A percentile compares a stretch with the other conserved stretches of the same genome.
Conservation (phyloP, 2,888 invertebrate species). For the Ariolimax columbianus region DNA sequence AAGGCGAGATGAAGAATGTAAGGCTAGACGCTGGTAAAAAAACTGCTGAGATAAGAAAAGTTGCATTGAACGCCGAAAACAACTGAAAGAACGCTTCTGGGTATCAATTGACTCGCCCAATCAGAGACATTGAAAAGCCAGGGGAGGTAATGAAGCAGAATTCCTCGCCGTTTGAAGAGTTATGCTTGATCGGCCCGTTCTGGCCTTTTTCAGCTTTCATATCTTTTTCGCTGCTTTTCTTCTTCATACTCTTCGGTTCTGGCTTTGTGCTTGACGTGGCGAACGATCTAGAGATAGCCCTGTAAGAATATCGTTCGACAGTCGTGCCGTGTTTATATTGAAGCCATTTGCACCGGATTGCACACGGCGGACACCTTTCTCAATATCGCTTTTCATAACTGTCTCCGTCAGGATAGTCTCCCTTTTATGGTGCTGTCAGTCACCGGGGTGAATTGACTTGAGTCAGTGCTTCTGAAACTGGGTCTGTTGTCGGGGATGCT, state of each 20-base stretch:
- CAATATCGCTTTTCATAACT: constrained; percentile 20
- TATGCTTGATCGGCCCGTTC: constrained; percentile 7
- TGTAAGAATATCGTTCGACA: neutral
- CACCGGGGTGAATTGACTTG: too few species aligned
- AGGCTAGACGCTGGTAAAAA: constrained; percentile 6
- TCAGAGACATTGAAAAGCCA: constrained; percentile 25
- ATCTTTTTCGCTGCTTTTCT: neutral
- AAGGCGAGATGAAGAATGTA: constrained; percentile 2
- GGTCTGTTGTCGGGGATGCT: too few species aligned
- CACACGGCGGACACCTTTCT: neutral
- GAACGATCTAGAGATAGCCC: neutral
- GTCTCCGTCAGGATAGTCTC: constrained; percentile 6
- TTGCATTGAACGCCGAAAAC: neutral
- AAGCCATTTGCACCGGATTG: constrained; percentile 19
- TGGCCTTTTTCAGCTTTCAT: neutral
- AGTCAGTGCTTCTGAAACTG: too few species aligned
- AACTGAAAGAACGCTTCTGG: constrained; percentile 8
- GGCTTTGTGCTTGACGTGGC: neutral
- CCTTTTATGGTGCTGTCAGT: neutral
- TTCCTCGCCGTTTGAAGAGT: constrained; percentile 31
- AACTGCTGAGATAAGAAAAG: constrained; percentile 24
- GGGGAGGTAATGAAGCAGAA: constrained; percentile 45
- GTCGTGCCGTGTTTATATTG: neutral
- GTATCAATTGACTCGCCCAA: constrained; percentile 42
- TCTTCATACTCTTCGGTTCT: neutral